These are phyloP conservation scores for Todiramphus chloris DNA, from an alignment of 2,113 vertebrate species.

Conservation along the genomic window DNA sequence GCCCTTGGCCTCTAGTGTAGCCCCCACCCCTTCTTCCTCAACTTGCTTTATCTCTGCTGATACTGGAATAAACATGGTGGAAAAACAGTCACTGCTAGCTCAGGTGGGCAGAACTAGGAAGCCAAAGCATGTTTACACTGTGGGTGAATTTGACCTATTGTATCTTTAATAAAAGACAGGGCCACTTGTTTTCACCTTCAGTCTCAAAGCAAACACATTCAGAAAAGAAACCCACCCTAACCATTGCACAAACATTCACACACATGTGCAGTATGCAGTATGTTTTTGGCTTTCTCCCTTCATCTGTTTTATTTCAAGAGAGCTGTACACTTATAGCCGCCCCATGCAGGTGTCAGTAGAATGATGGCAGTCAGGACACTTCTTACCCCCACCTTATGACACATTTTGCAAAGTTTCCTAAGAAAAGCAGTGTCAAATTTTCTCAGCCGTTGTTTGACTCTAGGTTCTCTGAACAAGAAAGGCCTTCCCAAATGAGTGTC, in stretches of 20 bases:
- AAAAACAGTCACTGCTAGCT: background rate
- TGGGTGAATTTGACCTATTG: background rate
- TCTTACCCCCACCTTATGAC: background rate
- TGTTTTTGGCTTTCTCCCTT: background rate
- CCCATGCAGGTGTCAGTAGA: background rate
- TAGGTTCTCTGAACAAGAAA: background rate
- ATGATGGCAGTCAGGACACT: background rate
- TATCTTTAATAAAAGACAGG: background rate
- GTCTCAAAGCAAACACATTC: background rate
- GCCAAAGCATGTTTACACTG: background rate
- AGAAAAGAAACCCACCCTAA: background rate
- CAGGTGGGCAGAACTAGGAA: background rate
- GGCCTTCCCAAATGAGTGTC: background rate
- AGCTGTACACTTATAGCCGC: background rate
- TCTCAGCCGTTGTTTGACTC: background rate
- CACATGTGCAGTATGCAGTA: background rate
- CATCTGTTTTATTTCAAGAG: background rate
- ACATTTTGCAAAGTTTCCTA: background rate
- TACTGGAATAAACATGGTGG: background rate
- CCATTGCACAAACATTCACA: background rate
- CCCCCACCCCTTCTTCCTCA: background rate
- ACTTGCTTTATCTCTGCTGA: slow-evolving; percentile 20
- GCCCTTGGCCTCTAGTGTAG: slow-evolving; percentile 3
- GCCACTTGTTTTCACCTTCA: background rate
- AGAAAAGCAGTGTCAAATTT: background rate